Evolutionary conservation across 2,113 vertebrate genomes (phyloP).

Genomic region (Origma solitaria): DNA sequence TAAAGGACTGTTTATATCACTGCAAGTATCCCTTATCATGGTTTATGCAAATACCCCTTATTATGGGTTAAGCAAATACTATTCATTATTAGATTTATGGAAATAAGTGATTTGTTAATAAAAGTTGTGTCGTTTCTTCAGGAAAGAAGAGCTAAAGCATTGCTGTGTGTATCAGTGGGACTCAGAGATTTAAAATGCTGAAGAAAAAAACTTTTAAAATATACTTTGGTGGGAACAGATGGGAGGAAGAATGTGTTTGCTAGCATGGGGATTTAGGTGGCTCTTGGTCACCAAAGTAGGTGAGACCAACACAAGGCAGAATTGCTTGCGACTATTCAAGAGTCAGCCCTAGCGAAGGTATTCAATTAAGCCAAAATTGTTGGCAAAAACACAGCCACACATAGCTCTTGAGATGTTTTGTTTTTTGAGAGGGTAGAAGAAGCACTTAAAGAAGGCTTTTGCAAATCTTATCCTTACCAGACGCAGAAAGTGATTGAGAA

Average conservation of each 20-base stretch:
- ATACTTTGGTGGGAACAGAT: not conserved
- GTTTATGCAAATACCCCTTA: not conserved
- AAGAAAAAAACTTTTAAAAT: not conserved
- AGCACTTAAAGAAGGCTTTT: not conserved
- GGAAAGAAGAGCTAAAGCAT: not conserved
- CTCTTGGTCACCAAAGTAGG: not conserved
- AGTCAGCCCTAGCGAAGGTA: not conserved
- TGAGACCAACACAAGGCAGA: not conserved
- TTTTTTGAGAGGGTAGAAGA: not conserved
- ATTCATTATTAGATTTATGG: not conserved
- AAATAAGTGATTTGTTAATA: not conserved
- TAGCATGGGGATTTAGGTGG: rapidly evolving
- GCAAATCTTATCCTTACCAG: not conserved
- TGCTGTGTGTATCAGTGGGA: not conserved
- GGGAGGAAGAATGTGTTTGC: not conserved
- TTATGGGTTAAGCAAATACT: not conserved
- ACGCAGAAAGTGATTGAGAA: not conserved
- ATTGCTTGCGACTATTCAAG: not conserved
- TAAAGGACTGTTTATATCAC: not conserved
- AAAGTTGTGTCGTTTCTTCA: not conserved
- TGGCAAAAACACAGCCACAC: not conserved
- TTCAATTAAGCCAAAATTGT: not conserved
- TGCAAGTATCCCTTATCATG: not conserved
- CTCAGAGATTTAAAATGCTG: not conserved
- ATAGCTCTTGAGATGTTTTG: not conserved